A percentile compares a stretch with the other conserved stretches of the same genome.
phyloP scores from a whole-genome alignment of 2,888 invertebrate species.

The Xylocampa areola region DNA sequence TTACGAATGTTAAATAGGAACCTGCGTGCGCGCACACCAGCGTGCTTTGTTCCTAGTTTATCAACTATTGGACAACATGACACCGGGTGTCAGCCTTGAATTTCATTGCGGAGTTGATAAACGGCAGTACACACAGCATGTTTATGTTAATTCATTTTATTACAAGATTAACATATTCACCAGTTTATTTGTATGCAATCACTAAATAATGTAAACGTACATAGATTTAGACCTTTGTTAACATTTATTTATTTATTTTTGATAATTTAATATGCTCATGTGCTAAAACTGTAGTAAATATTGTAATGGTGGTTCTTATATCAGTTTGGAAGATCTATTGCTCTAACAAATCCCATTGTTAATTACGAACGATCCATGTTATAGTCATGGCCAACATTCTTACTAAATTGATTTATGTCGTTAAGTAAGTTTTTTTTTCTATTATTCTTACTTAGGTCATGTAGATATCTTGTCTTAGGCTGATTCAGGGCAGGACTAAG shows the following conservation, averaged over 20 bases:
- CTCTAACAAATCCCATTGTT: slow-evolving; percentile 21
- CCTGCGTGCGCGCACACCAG: slow-evolving; percentile 29
- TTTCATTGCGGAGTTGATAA: slow-evolving; percentile 75
- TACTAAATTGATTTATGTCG: not conserved
- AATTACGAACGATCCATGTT: not conserved
- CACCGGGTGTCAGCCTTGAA: slow-evolving; percentile 74
- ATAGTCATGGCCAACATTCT: not conserved
- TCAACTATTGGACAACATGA: slow-evolving; percentile 68
- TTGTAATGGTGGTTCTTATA: slow-evolving; percentile 10
- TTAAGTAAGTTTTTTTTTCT: too few species aligned
- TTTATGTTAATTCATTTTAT: slow-evolving; percentile 78
- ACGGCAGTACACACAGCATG: slow-evolving; percentile 59
- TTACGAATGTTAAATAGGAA: slow-evolving; percentile 45
- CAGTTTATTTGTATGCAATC: slow-evolving; percentile 42
- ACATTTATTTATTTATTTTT: too few species aligned
- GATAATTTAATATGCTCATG: slow-evolving; percentile 23
- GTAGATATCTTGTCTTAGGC: too few species aligned
- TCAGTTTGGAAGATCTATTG: slow-evolving; percentile 19
- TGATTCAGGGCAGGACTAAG: too few species aligned
- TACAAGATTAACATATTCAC: slow-evolving; percentile 61
- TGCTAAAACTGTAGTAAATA: slow-evolving; percentile 41
- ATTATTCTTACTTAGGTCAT: too few species aligned
- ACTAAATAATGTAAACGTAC: slow-evolving; percentile 27
- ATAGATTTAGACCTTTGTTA: too few species aligned
- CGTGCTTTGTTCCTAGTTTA: slow-evolving; percentile 66